Conservation (phyloP, 1,140 invertebrate genomes). For the Littorina saxatilis region DNA sequence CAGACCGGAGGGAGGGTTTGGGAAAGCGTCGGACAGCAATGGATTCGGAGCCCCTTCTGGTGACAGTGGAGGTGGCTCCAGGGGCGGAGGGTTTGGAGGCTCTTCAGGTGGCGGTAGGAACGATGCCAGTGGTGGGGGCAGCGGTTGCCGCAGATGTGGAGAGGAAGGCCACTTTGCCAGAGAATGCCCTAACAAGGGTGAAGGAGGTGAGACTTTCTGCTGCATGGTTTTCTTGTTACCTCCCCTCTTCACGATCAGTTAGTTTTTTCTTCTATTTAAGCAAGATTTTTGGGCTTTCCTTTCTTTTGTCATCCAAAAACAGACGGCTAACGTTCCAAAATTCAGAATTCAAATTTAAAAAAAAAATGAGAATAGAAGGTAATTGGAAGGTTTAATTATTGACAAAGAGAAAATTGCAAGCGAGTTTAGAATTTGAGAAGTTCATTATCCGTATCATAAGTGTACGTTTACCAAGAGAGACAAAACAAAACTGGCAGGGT, state of each 20-base stretch:
- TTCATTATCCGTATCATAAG: too few species aligned
- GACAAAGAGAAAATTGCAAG: conserved; percentile 57
- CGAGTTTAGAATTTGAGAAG: conserved; percentile 28
- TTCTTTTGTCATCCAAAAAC: not conserved
- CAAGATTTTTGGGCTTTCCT: not conserved
- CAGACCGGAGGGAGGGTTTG: not conserved
- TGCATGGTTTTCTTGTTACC: not conserved
- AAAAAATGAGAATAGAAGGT: conserved; percentile 53
- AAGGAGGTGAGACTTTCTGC: conserved; percentile 3
- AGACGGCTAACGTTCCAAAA: too few species aligned
- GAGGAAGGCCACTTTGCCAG: conserved; percentile 66
- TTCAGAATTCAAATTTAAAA: too few species aligned
- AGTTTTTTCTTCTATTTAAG: conserved; percentile 39
- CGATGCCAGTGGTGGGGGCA: conserved; percentile 37
- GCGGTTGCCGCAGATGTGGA: conserved; percentile 62
- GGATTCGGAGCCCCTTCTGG: conserved; percentile 42
- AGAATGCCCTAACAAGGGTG: conserved; percentile 52
- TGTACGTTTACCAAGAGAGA: too few species aligned
- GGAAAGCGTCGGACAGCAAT: not conserved
- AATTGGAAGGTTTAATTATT: conserved; percentile 59
- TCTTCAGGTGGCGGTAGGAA: conserved; percentile 23
- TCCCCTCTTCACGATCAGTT: not conserved
- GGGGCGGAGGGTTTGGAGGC: conserved; percentile 30
- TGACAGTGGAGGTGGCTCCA: not conserved
- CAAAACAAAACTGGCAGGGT: too few species aligned